phyloP scores from a whole-genome alignment of 2,797 vertebrate species.

The Sciurus carolinensis region DNA sequence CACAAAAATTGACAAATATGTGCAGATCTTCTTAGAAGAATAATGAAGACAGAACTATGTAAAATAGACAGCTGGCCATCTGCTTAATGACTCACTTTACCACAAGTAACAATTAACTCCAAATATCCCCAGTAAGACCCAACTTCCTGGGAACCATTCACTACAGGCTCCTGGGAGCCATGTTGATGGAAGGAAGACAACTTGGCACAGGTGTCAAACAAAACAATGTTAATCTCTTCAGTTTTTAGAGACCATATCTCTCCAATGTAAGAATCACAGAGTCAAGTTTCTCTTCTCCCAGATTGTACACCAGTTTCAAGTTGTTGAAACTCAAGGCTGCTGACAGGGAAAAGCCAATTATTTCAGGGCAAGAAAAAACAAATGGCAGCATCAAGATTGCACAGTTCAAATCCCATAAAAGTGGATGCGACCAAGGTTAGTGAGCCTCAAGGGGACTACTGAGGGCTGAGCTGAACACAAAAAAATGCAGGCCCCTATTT shows the following conservation, averaged over 20 bases:
- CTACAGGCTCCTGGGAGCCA: neutral
- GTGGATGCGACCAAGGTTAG: conserved; percentile 84
- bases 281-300: neutral
- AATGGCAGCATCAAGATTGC: conserved; percentile 78
- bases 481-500: conserved; percentile 85
- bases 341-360: conserved; percentile 82
- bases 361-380: conserved; percentile 86
- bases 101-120: neutral
- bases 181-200: neutral
- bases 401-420: conserved; percentile 80
- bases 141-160: neutral
- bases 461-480: conserved; percentile 82
- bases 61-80: neutral
- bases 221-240: neutral
- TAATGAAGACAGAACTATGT: conserved; percentile 20
- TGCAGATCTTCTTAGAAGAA: conserved; percentile 30
- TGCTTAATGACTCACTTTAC: conserved; percentile 21
- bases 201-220: neutral
- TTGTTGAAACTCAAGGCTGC: neutral
- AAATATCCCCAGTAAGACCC: neutral
- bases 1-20: neutral
- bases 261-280: neutral
- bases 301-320: neutral
- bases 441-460: conserved; percentile 80
- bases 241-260: neutral